A percentile compares a stretch with the other conserved stretches of the same genome.
Conservation (phyloP, 2,113 vertebrate genomes). For the Pimephales promelas region DNA sequence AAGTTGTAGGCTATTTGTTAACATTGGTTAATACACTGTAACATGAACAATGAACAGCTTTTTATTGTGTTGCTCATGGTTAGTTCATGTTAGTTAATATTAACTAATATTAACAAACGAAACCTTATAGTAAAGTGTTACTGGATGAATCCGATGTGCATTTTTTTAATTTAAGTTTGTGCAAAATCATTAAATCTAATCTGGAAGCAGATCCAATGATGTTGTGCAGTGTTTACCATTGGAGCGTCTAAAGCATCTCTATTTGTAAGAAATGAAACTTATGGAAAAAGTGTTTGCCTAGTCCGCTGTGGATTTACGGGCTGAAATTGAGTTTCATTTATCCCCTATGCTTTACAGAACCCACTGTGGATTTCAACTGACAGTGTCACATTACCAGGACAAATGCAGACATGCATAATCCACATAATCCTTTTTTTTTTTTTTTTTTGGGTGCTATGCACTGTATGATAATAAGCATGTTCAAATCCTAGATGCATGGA, state of each 20-base stretch:
- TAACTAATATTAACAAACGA: no score
- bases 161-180: no score
- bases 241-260: not conserved
- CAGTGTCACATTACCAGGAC: not conserved
- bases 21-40: no score
- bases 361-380: not conserved
- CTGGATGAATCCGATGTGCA: no score
- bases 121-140: no score
- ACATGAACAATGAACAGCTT: no score
- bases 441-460: not conserved
- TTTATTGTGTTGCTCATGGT: no score
- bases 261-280: constrained; percentile 55
- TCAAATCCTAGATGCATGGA: not conserved
- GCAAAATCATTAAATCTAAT: not conserved
- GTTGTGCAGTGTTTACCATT: not conserved
- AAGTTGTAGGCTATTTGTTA: no score
- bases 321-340: constrained; percentile 32
- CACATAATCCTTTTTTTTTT: not conserved
- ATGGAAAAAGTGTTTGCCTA: not conserved
- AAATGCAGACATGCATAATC: not conserved
- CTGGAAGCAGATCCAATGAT: not conserved
- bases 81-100: no score
- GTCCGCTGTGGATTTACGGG: not conserved
- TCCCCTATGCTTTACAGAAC: not conserved
- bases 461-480: not conserved